Evolutionary conservation across 1,140 invertebrate genomes (phyloP).

Genomic region (Scaptomyza montana): DNA sequence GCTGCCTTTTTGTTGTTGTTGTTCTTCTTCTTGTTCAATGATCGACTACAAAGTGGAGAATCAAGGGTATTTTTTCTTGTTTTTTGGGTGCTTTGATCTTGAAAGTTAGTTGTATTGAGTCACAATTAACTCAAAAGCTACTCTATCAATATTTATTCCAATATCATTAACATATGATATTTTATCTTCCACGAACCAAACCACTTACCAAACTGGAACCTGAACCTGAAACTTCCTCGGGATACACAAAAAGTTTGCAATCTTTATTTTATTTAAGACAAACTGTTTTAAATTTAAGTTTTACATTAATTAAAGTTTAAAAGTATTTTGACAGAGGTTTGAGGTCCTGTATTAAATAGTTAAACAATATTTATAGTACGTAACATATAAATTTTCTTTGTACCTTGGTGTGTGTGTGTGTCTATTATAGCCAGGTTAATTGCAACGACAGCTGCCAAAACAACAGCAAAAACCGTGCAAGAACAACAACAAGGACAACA

Average conservation of each 20-base stretch:
- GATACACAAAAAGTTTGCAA: too few relatives aligned
- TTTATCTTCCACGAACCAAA: too few relatives aligned
- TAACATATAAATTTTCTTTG: conserved; percentile 68
- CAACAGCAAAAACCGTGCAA: conserved; percentile 71
- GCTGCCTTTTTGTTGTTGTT: not conserved
- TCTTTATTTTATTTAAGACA: too few relatives aligned
- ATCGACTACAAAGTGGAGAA: conserved; percentile 13
- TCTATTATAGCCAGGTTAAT: conserved; percentile 78
- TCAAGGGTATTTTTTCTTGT: not conserved
- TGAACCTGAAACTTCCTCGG: too few relatives aligned
- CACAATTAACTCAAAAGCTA: not conserved
- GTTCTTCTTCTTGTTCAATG: not conserved
- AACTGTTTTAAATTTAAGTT: too few relatives aligned
- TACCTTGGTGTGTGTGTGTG: conserved; percentile 50
- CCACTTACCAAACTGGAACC: too few relatives aligned
- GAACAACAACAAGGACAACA: conserved; percentile 56
- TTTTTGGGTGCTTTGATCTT: conserved; percentile 19
- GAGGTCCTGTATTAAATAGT: not conserved
- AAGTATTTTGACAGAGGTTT: too few relatives aligned
- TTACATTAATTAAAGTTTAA: too few relatives aligned
- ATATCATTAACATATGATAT: too few relatives aligned
- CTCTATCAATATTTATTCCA: not conserved
- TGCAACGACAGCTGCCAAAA: conserved; percentile 80
- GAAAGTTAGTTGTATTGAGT: not conserved
- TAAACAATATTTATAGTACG: conserved; percentile 18